Conservation (phyloP, 2,797 vertebrate genomes). For the Cephalopachus bancanus region DNA sequence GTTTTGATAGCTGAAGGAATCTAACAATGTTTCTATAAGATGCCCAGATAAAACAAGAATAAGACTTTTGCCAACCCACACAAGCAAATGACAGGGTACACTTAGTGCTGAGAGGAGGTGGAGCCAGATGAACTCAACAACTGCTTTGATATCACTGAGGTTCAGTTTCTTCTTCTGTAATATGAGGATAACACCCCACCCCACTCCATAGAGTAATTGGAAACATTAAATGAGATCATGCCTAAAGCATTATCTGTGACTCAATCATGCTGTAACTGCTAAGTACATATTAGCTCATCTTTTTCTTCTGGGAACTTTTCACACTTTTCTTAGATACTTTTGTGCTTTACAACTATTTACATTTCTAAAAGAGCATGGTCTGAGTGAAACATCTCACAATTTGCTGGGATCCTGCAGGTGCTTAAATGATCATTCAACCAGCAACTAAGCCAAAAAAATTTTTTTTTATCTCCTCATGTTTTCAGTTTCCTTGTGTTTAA, state of each 20-base stretch:
- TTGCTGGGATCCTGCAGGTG: background rate
- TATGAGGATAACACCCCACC: background rate
- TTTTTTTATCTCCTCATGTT: background rate
- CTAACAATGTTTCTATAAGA: background rate
- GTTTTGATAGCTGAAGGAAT: background rate
- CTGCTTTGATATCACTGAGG: background rate
- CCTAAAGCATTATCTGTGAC: background rate
- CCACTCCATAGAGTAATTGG: background rate
- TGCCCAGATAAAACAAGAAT: background rate
- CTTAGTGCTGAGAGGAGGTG: background rate
- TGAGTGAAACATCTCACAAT: background rate
- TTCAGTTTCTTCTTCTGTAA: background rate
- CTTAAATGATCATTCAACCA: background rate
- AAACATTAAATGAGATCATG: background rate
- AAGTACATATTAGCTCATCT: background rate
- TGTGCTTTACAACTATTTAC: conserved; percentile 24
- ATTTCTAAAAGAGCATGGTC: conserved; percentile 3
- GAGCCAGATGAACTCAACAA: background rate
- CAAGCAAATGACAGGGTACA: background rate
- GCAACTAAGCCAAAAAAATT: background rate
- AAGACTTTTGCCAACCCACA: background rate
- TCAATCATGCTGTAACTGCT: background rate
- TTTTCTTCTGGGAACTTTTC: conserved; percentile 24
- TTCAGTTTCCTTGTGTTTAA: conserved; percentile 23
- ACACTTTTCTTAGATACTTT: conserved; percentile 17